A percentile compares a stretch with the other conserved stretches of the same genome.
Conservation (phyloP, 2,113 vertebrate species). For the Toxotes jaculatrix region DNA sequence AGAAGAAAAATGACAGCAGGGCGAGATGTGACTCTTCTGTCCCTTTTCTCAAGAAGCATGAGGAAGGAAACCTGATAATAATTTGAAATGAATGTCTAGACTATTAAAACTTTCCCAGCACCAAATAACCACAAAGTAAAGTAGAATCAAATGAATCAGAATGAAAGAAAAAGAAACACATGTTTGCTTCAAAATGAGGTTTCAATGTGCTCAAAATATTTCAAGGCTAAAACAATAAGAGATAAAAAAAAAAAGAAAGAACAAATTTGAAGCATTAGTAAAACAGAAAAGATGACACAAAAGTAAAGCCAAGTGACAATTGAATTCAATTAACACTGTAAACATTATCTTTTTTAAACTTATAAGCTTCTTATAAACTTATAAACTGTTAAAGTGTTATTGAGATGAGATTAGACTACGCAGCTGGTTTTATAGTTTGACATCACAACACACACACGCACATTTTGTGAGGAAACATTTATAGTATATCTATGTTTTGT, state of each 20-base stretch:
- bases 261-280: not conserved
- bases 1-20: slow-evolving; percentile 44
- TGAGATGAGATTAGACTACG: too few relatives aligned
- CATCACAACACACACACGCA: too few relatives aligned
- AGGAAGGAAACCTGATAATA: not conserved
- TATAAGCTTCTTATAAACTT: too few relatives aligned
- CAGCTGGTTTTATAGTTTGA: too few relatives aligned
- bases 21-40: slow-evolving; percentile 29
- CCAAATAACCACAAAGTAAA: too few relatives aligned
- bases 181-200: not conserved
- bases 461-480: too few relatives aligned
- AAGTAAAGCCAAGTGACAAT: not conserved
- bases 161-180: too few relatives aligned
- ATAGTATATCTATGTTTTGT: too few relatives aligned
- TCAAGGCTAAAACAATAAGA: not conserved
- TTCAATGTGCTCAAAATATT: not conserved
- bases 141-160: not conserved
- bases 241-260: not conserved
- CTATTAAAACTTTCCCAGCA: too few relatives aligned
- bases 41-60: slow-evolving; percentile 16
- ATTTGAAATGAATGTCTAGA: not conserved
- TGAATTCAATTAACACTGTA: too few relatives aligned
- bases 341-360: too few relatives aligned
- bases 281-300: not conserved
- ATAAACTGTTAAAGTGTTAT: too few relatives aligned